Evolutionary conservation across 2,888 invertebrate genomes (phyloP).

Genomic region (Scrobipalpa atriplicella): DNA sequence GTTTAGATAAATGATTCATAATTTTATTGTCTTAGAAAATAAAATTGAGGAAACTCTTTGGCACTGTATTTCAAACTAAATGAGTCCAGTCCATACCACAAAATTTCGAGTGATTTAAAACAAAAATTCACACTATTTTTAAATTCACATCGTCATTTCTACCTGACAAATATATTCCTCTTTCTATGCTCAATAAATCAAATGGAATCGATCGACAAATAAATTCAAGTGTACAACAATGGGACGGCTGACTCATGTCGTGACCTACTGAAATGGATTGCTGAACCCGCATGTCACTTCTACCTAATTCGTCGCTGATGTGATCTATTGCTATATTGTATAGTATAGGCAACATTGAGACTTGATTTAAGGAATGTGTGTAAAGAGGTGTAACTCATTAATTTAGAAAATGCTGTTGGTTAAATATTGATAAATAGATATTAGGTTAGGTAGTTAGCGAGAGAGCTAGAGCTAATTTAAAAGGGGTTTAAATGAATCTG

Average conservation of each 20-base stretch:
- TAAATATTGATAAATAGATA: no score
- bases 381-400: neutral
- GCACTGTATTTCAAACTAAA: no score
- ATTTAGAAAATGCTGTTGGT: neutral
- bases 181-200: neutral
- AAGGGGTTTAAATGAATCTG: no score
- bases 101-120: no score
- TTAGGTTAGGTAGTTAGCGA: no score
- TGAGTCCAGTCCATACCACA: no score
- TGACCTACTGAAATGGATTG: conserved; percentile 19
- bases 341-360: neutral
- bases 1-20: no score
- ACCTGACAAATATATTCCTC: neutral
- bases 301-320: conserved; percentile 3
- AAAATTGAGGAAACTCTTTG: no score
- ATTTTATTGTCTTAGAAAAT: no score
- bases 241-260: neutral
- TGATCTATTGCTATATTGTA: neutral
- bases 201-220: conserved; percentile 2
- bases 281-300: neutral
- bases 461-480: no score
- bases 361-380: neutral
- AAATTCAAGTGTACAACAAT: conserved; percentile 1
- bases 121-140: neutral
- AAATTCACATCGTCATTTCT: neutral